Evolutionary conservation across 1,140 invertebrate species (phyloP), one percentile per base, ranked within the genome.

Genomic region (Gryllus bimaculatus): DNA sequence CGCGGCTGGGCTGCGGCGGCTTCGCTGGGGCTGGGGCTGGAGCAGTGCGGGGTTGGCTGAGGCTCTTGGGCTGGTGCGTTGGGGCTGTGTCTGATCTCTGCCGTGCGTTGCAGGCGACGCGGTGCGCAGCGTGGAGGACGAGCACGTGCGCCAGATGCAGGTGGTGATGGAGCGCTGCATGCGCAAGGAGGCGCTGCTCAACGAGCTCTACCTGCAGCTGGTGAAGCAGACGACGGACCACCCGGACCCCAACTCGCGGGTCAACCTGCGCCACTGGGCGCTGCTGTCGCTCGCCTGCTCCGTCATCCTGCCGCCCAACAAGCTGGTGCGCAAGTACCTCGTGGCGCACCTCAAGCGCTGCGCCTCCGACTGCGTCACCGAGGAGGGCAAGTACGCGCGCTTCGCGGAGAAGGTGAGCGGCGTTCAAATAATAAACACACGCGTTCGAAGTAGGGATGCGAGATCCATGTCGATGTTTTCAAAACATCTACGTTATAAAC

Each of bases 151-250:
- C 79, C 89, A 97, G 7, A 92, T 97, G 49, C 96, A 98, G 86
- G 91, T 90, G 0, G 91, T 98, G 77, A 90, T 98, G 86, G 95
- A 97, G 82, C 91, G 94, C 80, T 96, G 95, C 81, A 93, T 98
- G 93, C 89, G 93, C 79, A 95, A 94, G 82, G 96, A 98, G 83
- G 90, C 91, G 73, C 86, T 98, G 20, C 88, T 97, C 18, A 95
- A 95, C 82, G 97, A 99, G 87, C 87, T 98, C 75, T 98, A 96
- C 85, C 89, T 98, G 73, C 96, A 98, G 84, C 88, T 98, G 8
- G 95, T 98, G 76, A 98, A 96, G 86, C 92, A 96, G 88, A 98
- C 96, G 0, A 98, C 96, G 0, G 96, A 98, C 83, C 93, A 95
- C 87, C 91, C 93, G 18, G 96, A 98, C 88, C 95, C 95, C 0